Base-by-base conservation (phyloP, 2,113 vertebrate species). In the Thamnaconus septentrionalis region DNA sequence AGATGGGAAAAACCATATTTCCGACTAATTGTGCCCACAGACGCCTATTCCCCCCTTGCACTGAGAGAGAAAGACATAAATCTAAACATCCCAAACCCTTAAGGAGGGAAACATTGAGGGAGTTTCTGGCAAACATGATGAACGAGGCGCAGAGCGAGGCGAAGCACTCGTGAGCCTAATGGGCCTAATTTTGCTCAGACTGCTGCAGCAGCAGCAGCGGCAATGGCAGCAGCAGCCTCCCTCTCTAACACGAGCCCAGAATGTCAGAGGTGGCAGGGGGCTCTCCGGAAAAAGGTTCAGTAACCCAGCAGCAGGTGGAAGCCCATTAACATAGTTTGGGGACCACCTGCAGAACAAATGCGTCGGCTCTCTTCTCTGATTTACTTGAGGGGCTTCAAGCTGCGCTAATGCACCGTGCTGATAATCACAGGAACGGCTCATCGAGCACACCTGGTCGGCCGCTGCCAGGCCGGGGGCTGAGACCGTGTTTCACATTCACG, bases 381-480 rank as follows among this genome's bases (percentile, higher is more conserved):
- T 84, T 85, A 83, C 85, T 80, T 73, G 79, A 86, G 85, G 78
- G 83, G 66, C 57, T 85, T 82, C 80, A 80, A 85, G 83, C 82
- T 84, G 83, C 68, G 77, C 75, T 87, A 84, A 87, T 79, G 78
- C 79, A 79, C 61, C 73, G 66, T 78, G 84, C 80, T 87, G 83
- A 82, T 89, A 90, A 90, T 89, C 87, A 90, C 86, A 90, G 87
- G 61, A 78, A 88, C 70, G 84, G 85, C 85, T 90, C 88, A 86
- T 88, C 88, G 81, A 81, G 85, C 86, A 84, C 88, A 90, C 88
- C 90, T 90, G 87, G 82, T 81, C 63, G 83, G 78, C 79, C 76
- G 71, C 18, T 31, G 78, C 73, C 42, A 74, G 78, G 82, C 65
- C 76, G 74, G 71, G 66, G 75, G 51, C 18, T 31, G 73, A 74